Conservation (phyloP, 1,140 invertebrate species). For the Himalopsyche phryganea region DNA sequence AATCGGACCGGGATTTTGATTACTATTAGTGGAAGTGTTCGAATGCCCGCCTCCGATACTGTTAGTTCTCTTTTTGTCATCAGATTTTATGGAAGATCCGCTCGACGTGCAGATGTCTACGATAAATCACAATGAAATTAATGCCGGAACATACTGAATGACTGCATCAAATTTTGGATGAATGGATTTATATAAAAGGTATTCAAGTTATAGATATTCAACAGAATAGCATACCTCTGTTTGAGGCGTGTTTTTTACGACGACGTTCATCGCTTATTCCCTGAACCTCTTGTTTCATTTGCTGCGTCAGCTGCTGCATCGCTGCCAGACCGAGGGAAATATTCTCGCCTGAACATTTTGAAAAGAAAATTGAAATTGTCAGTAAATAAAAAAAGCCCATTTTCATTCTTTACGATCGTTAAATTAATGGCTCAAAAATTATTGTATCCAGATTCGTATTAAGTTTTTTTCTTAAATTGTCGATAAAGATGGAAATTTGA, state of each 20-base stretch:
- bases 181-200: not conserved
- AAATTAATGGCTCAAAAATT: too few relatives aligned
- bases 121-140: conserved; percentile 1
- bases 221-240: conserved; percentile 15
- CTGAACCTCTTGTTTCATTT: conserved; percentile 29
- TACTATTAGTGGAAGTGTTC: conserved; percentile 5
- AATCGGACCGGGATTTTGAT: conserved; percentile 30
- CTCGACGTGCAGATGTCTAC: conserved; percentile 24
- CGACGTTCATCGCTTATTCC: conserved; percentile 23
- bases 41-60: conserved; percentile 37
- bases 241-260: conserved; percentile 25
- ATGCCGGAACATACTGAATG: not conserved
- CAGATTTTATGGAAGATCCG: conserved; percentile 28
- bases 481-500: too few relatives aligned
- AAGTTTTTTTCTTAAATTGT: too few relatives aligned
- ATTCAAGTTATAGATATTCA: not conserved
- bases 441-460: too few relatives aligned
- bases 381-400: too few relatives aligned
- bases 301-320: conserved; percentile 26
- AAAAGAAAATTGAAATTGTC: too few relatives aligned
- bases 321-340: conserved; percentile 17
- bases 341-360: conserved; percentile 2
- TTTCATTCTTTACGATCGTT: too few relatives aligned
- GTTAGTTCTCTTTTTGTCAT: conserved; percentile 45
- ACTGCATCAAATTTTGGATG: not conserved